Evolutionary conservation across 1,140 invertebrate species (phyloP), one percentile per base, ranked within the genome.

Genomic region (Drosophila pseudoananassae): DNA sequence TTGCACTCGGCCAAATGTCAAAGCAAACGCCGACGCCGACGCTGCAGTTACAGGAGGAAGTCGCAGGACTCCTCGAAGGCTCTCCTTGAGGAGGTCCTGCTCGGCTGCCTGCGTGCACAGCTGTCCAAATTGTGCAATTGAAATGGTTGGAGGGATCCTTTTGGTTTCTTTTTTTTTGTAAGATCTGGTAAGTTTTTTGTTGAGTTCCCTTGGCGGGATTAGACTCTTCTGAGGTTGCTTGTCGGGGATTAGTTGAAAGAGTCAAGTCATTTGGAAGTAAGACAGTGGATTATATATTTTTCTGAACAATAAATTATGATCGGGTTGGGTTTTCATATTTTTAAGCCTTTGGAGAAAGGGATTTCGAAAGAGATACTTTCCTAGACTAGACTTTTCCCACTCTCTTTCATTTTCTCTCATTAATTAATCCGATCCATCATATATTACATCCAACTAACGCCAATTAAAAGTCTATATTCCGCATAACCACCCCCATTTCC

Each of bases 81-180:
- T 20, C 20, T 20, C 20, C 20, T 20, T 20, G 20, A 20, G 29
- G 10, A 68, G 63, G 51, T 76, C 45, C 57, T 63, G 77, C 77
- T 54, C 69, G 65, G 65, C 61, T 69, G 40, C 65, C 61, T 66
- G 40, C 20, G 51, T 55, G 51, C 46, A 82, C 79, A 82, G 79
- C 80, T 82, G 79, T 75, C 68, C 76, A 83, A 82, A 75, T 78
- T 71, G 47, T 56, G 54, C 69, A 78, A 60, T 78, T 75, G 63
- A 76, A 58, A 52, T 63, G 45, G 27, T 20, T 10, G 43, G 20
- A 9, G 43, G 43, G 43, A 43, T 43, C 40, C 10, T 43, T 43
- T 17, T 17, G n/a, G 9, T 33, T n/a, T 25, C 15, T 31, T 3
- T 14, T 0, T 2, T 1, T 17, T 33, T 4, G 20, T 20, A 23